phyloP scores from a whole-genome alignment of 2,113 vertebrate genomes.

The Epinephelus fuscoguttatus region DNA sequence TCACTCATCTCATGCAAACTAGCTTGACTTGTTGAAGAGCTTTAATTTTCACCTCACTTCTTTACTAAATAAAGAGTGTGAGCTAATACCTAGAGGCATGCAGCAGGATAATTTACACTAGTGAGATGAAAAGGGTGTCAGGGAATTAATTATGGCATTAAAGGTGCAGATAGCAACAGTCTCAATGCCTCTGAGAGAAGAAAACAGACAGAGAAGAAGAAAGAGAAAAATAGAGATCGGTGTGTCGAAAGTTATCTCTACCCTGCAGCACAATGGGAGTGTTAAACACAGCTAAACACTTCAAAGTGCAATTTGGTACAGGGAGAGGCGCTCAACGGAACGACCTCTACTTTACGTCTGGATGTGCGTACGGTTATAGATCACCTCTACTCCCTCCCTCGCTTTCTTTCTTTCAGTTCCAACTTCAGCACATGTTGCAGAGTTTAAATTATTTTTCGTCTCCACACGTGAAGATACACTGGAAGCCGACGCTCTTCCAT shows the following conservation, averaged over 20 bases:
- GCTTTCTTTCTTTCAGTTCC: slow-evolving; percentile 29
- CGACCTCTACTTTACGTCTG: slow-evolving; percentile 55
- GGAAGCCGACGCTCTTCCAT: slow-evolving; percentile 45
- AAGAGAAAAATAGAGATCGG: slow-evolving; percentile 42
- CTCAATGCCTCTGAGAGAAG: slow-evolving; percentile 58
- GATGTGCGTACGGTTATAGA: slow-evolving; percentile 30
- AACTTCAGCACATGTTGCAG: slow-evolving; percentile 47
- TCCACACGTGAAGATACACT: slow-evolving; percentile 17
- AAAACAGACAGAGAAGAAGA: slow-evolving; percentile 53
- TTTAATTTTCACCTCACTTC: slow-evolving; percentile 74
- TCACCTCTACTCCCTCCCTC: slow-evolving; percentile 24
- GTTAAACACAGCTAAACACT: slow-evolving; percentile 76
- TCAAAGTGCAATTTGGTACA: slow-evolving; percentile 61
- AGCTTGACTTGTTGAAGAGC: slow-evolving; percentile 37
- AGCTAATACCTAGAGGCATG: slow-evolving; percentile 71
- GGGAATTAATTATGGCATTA: slow-evolving; percentile 77
- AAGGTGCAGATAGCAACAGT: slow-evolving; percentile 72
- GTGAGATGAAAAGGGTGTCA: slow-evolving; percentile 72
- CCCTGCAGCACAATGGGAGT: slow-evolving; percentile 68
- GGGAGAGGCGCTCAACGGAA: slow-evolving; percentile 31
- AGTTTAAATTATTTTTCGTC: slow-evolving; percentile 4
- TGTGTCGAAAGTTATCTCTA: slow-evolving; percentile 73
- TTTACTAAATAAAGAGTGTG: slow-evolving; percentile 67
- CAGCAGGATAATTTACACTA: slow-evolving; percentile 68
- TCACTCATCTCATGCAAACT: slow-evolving; percentile 40